Conservation (phyloP, 92 coral and sea anemone genomes). For the Hydrozoanthus gracilis region DNA sequence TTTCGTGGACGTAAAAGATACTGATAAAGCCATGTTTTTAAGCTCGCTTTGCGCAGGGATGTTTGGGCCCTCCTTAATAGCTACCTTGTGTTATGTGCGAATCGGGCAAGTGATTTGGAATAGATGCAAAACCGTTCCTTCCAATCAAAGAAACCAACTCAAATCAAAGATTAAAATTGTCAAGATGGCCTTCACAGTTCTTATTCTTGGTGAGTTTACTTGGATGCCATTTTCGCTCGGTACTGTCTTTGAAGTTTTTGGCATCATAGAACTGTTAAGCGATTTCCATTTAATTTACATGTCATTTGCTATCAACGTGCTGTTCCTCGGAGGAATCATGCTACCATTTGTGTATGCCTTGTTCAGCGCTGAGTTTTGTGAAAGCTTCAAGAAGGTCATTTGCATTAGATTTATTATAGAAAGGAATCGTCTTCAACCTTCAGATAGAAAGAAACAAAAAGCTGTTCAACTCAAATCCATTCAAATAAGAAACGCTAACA, state of each 20-base stretch:
- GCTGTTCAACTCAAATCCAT: background rate
- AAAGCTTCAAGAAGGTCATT: background rate
- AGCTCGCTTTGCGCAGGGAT: background rate
- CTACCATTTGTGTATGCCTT: constrained; percentile 30
- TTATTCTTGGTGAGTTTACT: background rate
- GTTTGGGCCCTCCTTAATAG: background rate
- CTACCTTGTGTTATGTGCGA: constrained; percentile 4
- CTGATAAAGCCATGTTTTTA: background rate
- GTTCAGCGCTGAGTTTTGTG: constrained; percentile 33
- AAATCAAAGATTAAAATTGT: constrained; percentile 17
- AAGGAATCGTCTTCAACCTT: background rate
- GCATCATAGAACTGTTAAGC: background rate
- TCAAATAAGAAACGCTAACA: background rate
- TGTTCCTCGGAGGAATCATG: constrained; percentile 7
- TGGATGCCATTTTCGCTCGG: constrained; percentile 11
- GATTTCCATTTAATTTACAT: background rate
- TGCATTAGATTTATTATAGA: background rate
- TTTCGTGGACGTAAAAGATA: background rate
- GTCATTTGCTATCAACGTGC: background rate
- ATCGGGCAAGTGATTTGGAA: constrained; percentile 27
- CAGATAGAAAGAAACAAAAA: background rate
- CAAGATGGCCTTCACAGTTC: background rate
- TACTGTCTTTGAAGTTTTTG: background rate
- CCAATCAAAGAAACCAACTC: background rate
- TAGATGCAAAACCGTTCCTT: constrained; percentile 2